Base-by-base conservation (phyloP, 2,113 vertebrate genomes). In the Phalacrocorax brasilianus region DNA sequence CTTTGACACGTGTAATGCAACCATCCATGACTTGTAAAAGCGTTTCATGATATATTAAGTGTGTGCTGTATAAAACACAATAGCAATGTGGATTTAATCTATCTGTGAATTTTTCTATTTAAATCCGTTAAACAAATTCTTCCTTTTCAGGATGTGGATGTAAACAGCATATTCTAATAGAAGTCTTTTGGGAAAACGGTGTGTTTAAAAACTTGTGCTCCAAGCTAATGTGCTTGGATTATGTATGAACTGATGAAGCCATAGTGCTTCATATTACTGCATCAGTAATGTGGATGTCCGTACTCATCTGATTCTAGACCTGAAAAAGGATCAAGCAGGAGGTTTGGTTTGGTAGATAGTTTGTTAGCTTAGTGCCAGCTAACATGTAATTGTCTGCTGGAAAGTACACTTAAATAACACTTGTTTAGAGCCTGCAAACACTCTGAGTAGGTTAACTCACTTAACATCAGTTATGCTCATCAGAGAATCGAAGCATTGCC, bases 81-180 rank as follows among this genome's bases (percentile, higher is more conserved):
- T 44, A 76, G 65, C 50, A 76, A 9, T 45, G 30, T 86, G 88
- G n/a, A 84, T 90, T 90, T 86, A 42, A 81, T 94, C 30, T 68
- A 18, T 87, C 42, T 3, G 1, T 79, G 35, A 66, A 42, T 85
- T 90, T 55, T 55, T 91, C 27, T 65, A 62, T 89, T 55, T 93
- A 67, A 76, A 75, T 87, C 21, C 84, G 33, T 84, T 84, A 88
- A 95, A 91, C 22, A 83, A 90, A 61, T 75, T 65, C 33, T 97
- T 95, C 53, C 79, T 87, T 96, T 96, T 91, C 80, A 94, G 95
- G 65, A 68, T 78, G 8, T 74, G 27, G 55, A 33, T 93, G 45
- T 78, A 91, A 84, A 49, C 55, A 89, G 38, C 68, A 23, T 78
- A 61, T 59, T 76, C 52, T 81, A 66, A 35, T 61, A 38, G 40